phyloP scores from a whole-genome alignment of 2,888 invertebrate genomes.

The Macrosoma leucophasiata region DNA sequence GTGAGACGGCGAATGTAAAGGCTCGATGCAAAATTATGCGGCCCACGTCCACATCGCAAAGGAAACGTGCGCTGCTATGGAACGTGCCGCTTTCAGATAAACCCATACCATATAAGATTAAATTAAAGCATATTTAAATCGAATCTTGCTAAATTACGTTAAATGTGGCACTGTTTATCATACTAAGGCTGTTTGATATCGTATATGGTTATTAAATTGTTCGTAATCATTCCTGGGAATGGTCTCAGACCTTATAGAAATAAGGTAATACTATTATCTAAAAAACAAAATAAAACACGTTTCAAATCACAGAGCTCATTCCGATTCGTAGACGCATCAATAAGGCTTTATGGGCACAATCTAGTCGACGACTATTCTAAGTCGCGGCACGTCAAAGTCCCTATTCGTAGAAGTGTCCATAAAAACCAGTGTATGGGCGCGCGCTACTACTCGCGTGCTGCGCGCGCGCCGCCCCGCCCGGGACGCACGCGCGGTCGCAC shows the following conservation, averaged over 20 bases:
- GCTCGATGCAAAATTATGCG: conserved; percentile 29
- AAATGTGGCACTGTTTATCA: no score
- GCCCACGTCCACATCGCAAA: conserved; percentile 14
- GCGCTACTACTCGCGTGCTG: conserved; percentile 65
- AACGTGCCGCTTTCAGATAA: conserved; percentile 12
- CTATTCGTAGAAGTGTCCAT: conserved; percentile 64
- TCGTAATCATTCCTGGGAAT: no score
- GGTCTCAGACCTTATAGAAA: no score
- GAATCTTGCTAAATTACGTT: no score
- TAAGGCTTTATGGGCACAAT: conserved; percentile 48
- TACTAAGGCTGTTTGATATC: no score
- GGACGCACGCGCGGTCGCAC: conserved; percentile 45
- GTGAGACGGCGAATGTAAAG: conserved; percentile 22
- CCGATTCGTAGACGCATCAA: conserved; percentile 28
- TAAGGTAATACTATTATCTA: no score
- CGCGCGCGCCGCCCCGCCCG: conserved; percentile 43
- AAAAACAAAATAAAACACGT: no score
- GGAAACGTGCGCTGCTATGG: conserved; percentile 19
- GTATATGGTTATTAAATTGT: no score
- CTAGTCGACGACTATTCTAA: conserved; percentile 41
- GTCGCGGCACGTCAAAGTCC: conserved; percentile 64
- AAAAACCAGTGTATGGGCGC: conserved; percentile 64
- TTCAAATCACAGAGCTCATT: conserved; percentile 10
- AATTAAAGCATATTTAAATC: conserved; percentile 10
- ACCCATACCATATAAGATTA: conserved; percentile 10